Conservation (phyloP, 2,888 invertebrate species). For the Sepioteuthis lessoniana region DNA sequence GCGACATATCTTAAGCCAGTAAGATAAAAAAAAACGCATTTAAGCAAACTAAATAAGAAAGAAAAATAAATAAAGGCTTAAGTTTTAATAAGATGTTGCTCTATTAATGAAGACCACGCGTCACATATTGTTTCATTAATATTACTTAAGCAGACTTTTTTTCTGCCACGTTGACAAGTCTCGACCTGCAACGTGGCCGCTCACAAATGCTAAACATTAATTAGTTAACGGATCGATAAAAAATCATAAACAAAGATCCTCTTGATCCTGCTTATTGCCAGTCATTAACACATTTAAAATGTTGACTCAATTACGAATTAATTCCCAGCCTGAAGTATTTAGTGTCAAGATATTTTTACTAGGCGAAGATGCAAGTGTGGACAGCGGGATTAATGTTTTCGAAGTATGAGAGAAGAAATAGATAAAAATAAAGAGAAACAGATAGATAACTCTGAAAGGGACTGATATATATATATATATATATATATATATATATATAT, state of each 20-base stretch:
- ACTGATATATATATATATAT: no score
- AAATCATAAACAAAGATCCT: not conserved
- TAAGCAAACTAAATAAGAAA: no score
- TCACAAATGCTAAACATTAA: not conserved
- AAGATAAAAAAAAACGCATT: no score
- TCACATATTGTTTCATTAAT: not conserved
- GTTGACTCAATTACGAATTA: not conserved
- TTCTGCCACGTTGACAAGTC: not conserved
- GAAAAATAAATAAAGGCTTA: no score
- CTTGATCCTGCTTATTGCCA: not conserved
- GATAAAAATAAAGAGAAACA: no score
- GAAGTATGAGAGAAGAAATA: not conserved
- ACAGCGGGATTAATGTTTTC: not conserved
- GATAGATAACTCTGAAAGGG: no score
- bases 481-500: no score
- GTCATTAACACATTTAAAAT: not conserved
- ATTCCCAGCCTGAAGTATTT: not conserved
- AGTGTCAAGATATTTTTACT: slow-evolving; percentile 25
- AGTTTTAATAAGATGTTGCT: not conserved
- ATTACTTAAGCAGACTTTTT: not conserved
- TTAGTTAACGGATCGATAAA: not conserved
- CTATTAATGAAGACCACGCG: not conserved
- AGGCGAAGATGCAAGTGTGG: not conserved
- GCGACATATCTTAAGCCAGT: no score
- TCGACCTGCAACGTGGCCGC: not conserved